Base-by-base conservation (phyloP, 2,797 vertebrate genomes). In the Characodon lateralis region DNA sequence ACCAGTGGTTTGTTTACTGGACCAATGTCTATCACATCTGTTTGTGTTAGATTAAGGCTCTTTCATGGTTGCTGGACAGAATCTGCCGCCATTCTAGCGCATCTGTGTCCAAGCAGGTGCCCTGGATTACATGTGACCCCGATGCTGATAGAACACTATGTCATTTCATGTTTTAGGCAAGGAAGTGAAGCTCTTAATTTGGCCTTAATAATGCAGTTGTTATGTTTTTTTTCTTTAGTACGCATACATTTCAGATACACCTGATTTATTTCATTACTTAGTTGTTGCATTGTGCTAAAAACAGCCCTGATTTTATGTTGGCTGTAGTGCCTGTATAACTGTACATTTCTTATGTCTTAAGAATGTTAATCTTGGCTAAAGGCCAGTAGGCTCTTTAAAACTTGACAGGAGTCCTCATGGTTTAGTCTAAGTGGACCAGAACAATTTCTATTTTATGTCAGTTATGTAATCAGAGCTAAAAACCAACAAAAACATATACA, bases 1-100 rank as follows among this genome's bases (percentile, higher is more conserved):
- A 68, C 39, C 66, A 46, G 28, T 20, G 22, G 63, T 66, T 26
- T 76, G 56, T 41, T 73, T 46, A 41, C 26, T 68, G 48, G 5
- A 41, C 28, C 16, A 5, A 55, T 43, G 50, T 76, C 63, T 53
- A 2, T 12, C 39, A 55, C 74, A 76, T 76, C 74, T 76, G 74
- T 39, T 24, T 76, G 35, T 41, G 46, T 31, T 26, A 20, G 50
- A 55, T 76, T 68, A 39, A 39, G 63, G 39, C 39, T 43, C n/a
- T 20, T 39, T 46, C 5, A 3, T 28, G 51, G 50, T 24, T 69
- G n/a, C 51, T 53, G 2, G 31, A 75, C 22, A 51, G 28, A 51
- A 53, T 63, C 26, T 74, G 63, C 63, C 41, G 63, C 35, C 31
- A 66, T 41, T 41, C 63, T 63, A 41, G 63, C 3, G 1, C 63